Evolutionary conservation across 2,797 vertebrate genomes (phyloP).

Genomic region (Anabacerthia variegaticeps): DNA sequence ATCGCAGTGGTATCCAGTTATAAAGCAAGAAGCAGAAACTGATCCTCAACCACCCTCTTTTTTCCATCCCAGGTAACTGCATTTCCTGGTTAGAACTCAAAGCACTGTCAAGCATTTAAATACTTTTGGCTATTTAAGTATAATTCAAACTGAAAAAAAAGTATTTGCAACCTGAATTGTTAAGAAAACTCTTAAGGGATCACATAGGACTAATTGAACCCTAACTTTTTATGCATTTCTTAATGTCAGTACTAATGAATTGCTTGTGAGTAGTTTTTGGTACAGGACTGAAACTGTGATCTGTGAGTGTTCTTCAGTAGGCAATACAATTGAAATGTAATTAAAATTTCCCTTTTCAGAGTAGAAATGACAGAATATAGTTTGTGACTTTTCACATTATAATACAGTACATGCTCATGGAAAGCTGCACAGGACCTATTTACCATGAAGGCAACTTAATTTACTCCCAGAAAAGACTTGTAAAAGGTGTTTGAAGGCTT

Average conservation of each 20-base stretch:
- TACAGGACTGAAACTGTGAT: not conserved
- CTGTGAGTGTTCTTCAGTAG: not conserved
- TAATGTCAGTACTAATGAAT: not conserved
- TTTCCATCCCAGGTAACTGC: conserved; percentile 90
- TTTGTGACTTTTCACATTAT: not conserved
- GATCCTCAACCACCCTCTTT: conserved; percentile 79
- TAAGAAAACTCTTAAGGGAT: not conserved
- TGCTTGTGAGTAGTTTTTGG: not conserved
- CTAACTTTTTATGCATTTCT: not conserved
- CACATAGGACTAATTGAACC: not conserved
- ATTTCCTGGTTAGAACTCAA: not conserved
- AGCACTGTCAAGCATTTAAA: not conserved
- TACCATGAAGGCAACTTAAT: not conserved
- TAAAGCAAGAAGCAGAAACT: conserved; percentile 94
- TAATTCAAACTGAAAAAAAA: not conserved
- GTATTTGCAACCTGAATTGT: not conserved
- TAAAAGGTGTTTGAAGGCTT: not conserved
- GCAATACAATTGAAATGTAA: not conserved
- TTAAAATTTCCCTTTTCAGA: not conserved
- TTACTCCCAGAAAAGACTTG: not conserved
- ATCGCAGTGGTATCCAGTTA: conserved; percentile 87
- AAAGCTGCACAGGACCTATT: not conserved
- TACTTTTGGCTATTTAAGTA: not conserved
- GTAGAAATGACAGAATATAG: not conserved
- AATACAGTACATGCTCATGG: not conserved